Conservation (phyloP, 2,888 invertebrate genomes). For the Protonemura montana region DNA sequence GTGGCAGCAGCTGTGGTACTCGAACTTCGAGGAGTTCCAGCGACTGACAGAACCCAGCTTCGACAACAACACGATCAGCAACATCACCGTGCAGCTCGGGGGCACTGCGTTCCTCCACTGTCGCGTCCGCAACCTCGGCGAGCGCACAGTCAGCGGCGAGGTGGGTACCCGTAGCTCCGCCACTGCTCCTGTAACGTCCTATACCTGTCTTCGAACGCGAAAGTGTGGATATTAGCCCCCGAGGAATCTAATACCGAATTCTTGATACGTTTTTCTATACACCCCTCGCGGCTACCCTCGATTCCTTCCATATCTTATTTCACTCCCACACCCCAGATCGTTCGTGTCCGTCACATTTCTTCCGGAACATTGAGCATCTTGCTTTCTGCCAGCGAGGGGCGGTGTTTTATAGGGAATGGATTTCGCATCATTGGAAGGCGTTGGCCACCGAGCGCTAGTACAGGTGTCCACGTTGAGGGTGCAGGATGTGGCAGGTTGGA, state of each 20-base stretch:
- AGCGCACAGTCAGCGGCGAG: conserved; percentile 68
- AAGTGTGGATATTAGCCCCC: conserved; percentile 44
- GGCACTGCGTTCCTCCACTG: conserved; percentile 83
- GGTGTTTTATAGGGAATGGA: conserved; percentile 33
- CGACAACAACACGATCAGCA: conserved; percentile 79
- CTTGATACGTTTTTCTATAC: conserved; percentile 32
- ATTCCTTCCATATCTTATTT: conserved; percentile 36
- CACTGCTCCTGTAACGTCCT: neutral
- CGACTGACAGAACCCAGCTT: conserved; percentile 58
- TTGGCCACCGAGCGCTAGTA: conserved; percentile 26
- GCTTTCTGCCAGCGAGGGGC: neutral
- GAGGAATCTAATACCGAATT: conserved; percentile 46
- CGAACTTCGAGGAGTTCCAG: conserved; percentile 64
- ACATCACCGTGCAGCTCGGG: conserved; percentile 79
- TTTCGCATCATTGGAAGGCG: conserved; percentile 39
- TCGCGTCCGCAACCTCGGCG: conserved; percentile 77
- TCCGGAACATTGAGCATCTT: conserved; percentile 36
- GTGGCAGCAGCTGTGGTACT: conserved; percentile 72
- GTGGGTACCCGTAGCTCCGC: conserved; percentile 25
- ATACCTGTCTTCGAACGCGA: neutral
- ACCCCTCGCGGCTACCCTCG: conserved; percentile 9
- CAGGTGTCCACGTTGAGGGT: conserved; percentile 31
- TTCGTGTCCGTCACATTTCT: conserved; percentile 45
- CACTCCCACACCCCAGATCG: conserved; percentile 35
- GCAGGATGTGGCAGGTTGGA: neutral